These are phyloP conservation scores for Drosophila robusta DNA, from an alignment of 2,888 invertebrate genomes.

Conservation along the genomic window DNA sequence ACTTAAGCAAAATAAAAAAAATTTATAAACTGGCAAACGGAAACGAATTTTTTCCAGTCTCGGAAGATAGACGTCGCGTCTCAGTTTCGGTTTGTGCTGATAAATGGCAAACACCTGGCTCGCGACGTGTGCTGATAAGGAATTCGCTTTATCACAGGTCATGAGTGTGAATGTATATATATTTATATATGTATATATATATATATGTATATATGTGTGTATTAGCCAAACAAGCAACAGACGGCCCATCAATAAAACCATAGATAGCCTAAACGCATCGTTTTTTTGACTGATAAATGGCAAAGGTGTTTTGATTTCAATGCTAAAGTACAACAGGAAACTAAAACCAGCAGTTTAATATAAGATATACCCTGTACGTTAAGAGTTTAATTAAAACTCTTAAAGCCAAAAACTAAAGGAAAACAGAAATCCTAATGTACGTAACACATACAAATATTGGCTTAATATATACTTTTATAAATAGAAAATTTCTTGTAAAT, in stretches of 20 bases:
- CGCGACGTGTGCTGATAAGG: slow-evolving; percentile 49
- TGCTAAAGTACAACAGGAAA: slow-evolving; percentile 7
- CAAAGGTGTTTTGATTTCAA: slow-evolving; percentile 7
- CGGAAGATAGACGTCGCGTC: neutral
- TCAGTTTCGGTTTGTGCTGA: slow-evolving; percentile 24
- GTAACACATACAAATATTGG: too few relatives aligned
- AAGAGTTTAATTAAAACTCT: neutral
- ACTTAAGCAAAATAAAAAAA: slow-evolving; percentile 1
- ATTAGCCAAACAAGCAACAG: slow-evolving; percentile 22
- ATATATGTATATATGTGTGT: neutral
- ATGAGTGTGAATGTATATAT: neutral
- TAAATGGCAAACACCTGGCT: slow-evolving; percentile 67
- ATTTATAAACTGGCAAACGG: slow-evolving; percentile 17
- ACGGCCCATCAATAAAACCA: slow-evolving; percentile 40
- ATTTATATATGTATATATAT: slow-evolving; percentile 3
- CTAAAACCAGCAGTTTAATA: neutral
- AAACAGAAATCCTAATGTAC: too few relatives aligned
- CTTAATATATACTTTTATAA: too few relatives aligned
- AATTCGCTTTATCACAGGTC: slow-evolving; percentile 47
- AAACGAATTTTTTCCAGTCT: slow-evolving; percentile 16
- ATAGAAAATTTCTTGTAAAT: too few relatives aligned
- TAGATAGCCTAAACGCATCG: slow-evolving; percentile 31
- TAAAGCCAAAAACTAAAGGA: too few relatives aligned
- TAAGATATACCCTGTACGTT: neutral
- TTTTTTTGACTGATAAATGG: slow-evolving; percentile 48